Conservation (phyloP, 2,888 invertebrate genomes). For the Crioceris asparagi region DNA sequence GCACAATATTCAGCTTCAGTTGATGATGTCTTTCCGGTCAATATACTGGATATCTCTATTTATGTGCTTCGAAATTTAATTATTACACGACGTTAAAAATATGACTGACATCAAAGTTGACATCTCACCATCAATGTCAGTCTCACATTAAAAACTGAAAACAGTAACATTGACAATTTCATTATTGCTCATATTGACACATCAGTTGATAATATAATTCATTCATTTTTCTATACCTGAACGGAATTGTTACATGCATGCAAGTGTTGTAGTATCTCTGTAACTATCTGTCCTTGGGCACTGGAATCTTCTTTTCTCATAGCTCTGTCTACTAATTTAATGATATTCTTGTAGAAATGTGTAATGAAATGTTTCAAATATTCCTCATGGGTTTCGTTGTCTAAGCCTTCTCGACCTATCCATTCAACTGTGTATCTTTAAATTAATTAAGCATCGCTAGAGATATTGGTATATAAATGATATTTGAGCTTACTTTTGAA, state of each 20-base stretch:
- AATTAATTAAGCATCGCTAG: conserved; percentile 3
- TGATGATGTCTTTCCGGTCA: too few relatives aligned
- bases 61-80: too few relatives aligned
- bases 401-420: conserved; percentile 91
- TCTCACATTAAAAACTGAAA: too few relatives aligned
- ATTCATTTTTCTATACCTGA: conserved; percentile 48
- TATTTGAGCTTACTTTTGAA: conserved; percentile 62
- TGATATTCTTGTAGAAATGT: conserved; percentile 87
- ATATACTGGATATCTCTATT: too few relatives aligned
- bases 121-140: too few relatives aligned
- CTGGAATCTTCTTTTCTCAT: conserved; percentile 94
- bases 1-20: too few relatives aligned
- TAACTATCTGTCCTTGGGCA: conserved; percentile 86
- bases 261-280: conserved; percentile 87
- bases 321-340: conserved; percentile 84
- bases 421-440: conserved; percentile 90
- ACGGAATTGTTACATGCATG: conserved; percentile 93
- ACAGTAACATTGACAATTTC: too few relatives aligned
- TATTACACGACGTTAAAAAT: too few relatives aligned
- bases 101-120: too few relatives aligned
- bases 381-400: conserved; percentile 84
- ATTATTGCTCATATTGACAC: too few relatives aligned
- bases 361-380: conserved; percentile 89
- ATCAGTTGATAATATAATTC: too few relatives aligned
- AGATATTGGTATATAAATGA: not conserved